Evolutionary conservation across 2,113 vertebrate species (phyloP).

Genomic region (Polyodon spathula): DNA sequence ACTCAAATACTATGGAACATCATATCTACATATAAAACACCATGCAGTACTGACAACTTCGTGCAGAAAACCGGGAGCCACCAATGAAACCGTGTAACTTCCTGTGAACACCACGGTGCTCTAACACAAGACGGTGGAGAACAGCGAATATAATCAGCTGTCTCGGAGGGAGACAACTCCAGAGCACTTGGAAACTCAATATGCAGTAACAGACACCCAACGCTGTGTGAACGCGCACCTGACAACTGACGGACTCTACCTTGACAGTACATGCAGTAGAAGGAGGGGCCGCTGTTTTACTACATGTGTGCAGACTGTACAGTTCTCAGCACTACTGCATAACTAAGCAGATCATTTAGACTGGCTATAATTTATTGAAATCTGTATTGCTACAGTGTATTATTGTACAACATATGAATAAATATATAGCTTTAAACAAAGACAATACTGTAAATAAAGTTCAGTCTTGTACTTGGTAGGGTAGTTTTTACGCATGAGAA

Average conservation of each 20-base stretch:
- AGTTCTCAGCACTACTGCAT: too few relatives aligned
- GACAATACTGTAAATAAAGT: too few relatives aligned
- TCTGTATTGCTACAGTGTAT: too few relatives aligned
- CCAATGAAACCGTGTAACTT: conserved; percentile 18
- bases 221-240: conserved; percentile 14
- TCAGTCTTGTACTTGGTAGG: too few relatives aligned
- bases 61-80: conserved; percentile 4
- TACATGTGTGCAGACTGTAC: too few relatives aligned
- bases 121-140: neutral
- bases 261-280: too few relatives aligned
- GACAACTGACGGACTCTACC: conserved; percentile 11
- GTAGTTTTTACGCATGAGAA: too few relatives aligned
- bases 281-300: neutral
- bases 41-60: conserved; percentile 5
- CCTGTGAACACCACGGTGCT: conserved; percentile 8
- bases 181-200: conserved; percentile 8
- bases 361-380: too few relatives aligned
- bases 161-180: conserved; percentile 4
- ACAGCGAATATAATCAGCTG: neutral
- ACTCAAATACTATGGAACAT: too few relatives aligned
- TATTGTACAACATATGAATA: too few relatives aligned
- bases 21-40: neutral
- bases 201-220: conserved; percentile 13
- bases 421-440: too few relatives aligned
- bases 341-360: too few relatives aligned